Evolutionary conservation across 2,113 vertebrate genomes (phyloP), one percentile per base, ranked within the genome.

Genomic region (Motacilla tschutschensis): DNA sequence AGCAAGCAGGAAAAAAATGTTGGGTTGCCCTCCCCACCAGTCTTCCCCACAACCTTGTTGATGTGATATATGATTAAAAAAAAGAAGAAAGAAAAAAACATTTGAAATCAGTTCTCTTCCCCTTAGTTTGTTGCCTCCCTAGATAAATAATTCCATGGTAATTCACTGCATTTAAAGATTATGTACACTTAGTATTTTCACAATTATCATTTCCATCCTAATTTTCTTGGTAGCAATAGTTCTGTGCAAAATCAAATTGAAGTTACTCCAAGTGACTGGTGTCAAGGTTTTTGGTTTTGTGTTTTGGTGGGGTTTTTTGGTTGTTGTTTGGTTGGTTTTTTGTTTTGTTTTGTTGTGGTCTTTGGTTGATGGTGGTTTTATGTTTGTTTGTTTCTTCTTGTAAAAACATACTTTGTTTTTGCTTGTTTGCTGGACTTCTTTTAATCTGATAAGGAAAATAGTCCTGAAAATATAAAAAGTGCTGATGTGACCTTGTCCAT

Each of bases 401-500:
- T 60, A 73, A 65, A 88, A 70, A 4, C 10, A 7, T 4, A 31
- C 26, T 7, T 4, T 74, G 17, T 47, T 46, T 78, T 82, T 60
- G 13, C 12, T 66, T 65, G 18, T 64, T 76, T 89, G 12, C 16
- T 83, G 29, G 11, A 18, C 48, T 92, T 59, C 21, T 81, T 55
- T 51, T 46, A 77, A 63, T 54, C 26, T 80, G 55, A 10, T 67
- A 21, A 66, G 57, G 31, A 53, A 79, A 40, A 46, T 6, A 66
- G 14, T 79, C 64, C 44, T 85, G 67, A 71, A 85, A 86, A 46
- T 28, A 3, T n/a, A 58, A 65, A 59, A 36, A 83, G 53, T 92
- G 43, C 50, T 85, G 66, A 64, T 73, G 25, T 83, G 76, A 91
- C 66, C 82, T 92, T 95, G 79, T 88, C 54, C 51, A 46, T 51